A percentile compares a stretch with the other conserved stretches of the same genome.
These are phyloP conservation scores for Thryonomys swinderianus DNA, from an alignment of 2,113 vertebrate genomes.

Conservation along the genomic window DNA sequence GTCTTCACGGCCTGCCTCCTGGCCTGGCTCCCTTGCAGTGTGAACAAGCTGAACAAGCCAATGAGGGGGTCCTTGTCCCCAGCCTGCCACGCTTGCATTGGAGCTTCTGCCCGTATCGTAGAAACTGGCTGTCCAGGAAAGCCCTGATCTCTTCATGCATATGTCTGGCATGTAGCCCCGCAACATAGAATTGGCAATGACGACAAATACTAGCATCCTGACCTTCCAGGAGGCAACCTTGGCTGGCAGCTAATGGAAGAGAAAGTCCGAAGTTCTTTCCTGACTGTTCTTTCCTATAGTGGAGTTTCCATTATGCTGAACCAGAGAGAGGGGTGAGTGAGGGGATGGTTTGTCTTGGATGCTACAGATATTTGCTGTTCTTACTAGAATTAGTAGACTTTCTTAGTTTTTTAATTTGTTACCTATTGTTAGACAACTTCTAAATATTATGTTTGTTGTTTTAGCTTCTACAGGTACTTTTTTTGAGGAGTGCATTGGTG, in stretches of 20 bases:
- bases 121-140: background rate
- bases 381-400: constrained; percentile 27
- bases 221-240: accelerated
- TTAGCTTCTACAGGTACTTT: background rate
- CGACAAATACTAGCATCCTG: background rate
- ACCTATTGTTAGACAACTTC: background rate
- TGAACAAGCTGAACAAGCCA: background rate
- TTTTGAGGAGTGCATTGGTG: background rate
- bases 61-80: background rate
- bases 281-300: background rate
- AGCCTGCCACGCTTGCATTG: background rate
- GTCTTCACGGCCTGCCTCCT: background rate
- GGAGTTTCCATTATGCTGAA: background rate
- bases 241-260: background rate
- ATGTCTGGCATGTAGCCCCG: background rate
- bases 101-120: background rate
- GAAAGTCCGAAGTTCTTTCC: background rate
- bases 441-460: background rate
- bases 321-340: background rate
- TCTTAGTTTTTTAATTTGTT: background rate
- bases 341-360: background rate
- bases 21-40: accelerated
- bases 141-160: background rate
- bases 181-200: background rate
- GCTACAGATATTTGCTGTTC: background rate